Evolutionary conservation across 92 coral and sea anemone species (phyloP).

Genomic region (Epizoanthus stellaris): DNA sequence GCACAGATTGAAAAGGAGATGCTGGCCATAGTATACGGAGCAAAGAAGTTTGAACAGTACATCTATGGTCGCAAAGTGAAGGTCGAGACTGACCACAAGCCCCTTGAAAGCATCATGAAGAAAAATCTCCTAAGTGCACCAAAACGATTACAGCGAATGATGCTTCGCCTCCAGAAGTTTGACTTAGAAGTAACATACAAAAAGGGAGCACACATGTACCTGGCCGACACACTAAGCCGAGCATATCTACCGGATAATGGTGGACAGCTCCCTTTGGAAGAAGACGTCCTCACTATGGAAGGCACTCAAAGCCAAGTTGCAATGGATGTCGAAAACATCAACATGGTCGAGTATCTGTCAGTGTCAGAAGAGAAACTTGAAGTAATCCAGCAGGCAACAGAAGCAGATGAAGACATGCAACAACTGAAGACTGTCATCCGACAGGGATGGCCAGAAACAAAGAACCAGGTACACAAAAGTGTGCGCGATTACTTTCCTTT

Average conservation of each 20-base stretch:
- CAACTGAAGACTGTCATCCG: conserved; percentile 38
- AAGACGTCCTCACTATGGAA: conserved; percentile 28
- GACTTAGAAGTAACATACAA: conserved; percentile 61
- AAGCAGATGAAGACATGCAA: conserved; percentile 38
- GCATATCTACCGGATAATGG: conserved; percentile 36
- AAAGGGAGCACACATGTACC: conserved; percentile 58
- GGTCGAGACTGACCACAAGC: conserved; percentile 68
- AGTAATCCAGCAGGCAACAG: conserved; percentile 39
- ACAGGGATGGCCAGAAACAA: conserved; percentile 54
- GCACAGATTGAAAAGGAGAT: conserved; percentile 51
- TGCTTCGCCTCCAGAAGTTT: conserved; percentile 56
- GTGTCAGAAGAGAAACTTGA: conserved; percentile 42
- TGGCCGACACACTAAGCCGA: conserved; percentile 59
- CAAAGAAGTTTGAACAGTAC: conserved; percentile 57
- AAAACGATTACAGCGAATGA: conserved; percentile 56
- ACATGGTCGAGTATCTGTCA: conserved; percentile 30
- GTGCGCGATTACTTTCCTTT: conserved; percentile 20
- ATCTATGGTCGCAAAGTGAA: conserved; percentile 56
- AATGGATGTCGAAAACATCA: conserved; percentile 40
- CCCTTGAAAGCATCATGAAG: conserved; percentile 52
- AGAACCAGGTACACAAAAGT: conserved; percentile 20
- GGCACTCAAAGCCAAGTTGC: conserved; percentile 31
- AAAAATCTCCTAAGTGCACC: conserved; percentile 60
- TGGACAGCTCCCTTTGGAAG: conserved; percentile 5
- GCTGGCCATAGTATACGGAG: conserved; percentile 48